Evolutionary conservation across 2,888 invertebrate species (phyloP).

Genomic region (Lamellibrachia satsuma): DNA sequence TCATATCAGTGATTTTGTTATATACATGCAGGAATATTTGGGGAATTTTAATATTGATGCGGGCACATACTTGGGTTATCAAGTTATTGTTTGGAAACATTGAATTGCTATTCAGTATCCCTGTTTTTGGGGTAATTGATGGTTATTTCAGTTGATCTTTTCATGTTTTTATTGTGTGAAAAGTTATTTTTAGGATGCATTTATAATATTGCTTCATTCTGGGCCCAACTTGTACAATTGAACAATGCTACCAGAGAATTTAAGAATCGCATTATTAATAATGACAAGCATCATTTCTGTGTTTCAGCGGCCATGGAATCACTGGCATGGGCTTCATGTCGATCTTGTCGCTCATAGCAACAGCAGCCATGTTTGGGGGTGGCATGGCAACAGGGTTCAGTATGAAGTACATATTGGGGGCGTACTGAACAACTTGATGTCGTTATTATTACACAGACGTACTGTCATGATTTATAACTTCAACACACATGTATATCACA

Average conservation of each 20-base stretch:
- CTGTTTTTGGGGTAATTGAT: no score
- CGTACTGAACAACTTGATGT: background rate
- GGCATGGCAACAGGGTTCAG: conserved; percentile 36
- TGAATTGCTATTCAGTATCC: no score
- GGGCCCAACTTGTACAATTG: background rate
- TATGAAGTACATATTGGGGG: conserved; percentile 27
- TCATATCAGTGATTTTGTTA: no score
- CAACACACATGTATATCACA: background rate
- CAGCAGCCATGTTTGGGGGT: conserved; percentile 37
- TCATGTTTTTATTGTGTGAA: no score
- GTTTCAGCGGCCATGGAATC: conserved; percentile 42
- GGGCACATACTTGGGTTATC: no score
- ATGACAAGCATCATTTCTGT: background rate
- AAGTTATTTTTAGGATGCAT: no score
- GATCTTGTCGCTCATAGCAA: conserved; percentile 42
- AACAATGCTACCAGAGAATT: background rate
- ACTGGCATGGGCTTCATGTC: conserved; percentile 45
- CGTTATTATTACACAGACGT: background rate
- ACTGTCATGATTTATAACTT: background rate
- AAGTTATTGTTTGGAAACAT: no score
- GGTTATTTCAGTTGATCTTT: no score
- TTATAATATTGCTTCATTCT: background rate
- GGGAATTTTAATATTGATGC: no score
- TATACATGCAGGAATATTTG: no score
- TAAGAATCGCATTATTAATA: background rate